A percentile compares a stretch with the other conserved stretches of the same genome.
Conservation (phyloP, 2,888 invertebrate genomes). For the Chrysolina haemoptera region DNA sequence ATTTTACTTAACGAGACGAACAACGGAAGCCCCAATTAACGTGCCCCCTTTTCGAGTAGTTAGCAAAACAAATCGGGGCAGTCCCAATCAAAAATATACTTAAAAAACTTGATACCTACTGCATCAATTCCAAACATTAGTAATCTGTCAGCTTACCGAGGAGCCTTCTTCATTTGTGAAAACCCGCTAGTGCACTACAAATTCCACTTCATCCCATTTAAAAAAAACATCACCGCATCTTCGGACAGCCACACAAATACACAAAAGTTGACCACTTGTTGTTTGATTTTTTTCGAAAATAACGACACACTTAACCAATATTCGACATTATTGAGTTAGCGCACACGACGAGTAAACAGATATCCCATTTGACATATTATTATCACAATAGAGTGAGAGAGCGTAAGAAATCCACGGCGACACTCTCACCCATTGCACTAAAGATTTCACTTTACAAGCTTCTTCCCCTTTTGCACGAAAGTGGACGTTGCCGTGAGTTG, state of each 20-base stretch:
- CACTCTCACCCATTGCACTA: constrained; percentile 62
- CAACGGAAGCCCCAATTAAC: constrained; percentile 39
- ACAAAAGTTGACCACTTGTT: constrained; percentile 56
- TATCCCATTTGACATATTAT: constrained; percentile 56
- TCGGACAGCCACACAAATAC: constrained; percentile 39
- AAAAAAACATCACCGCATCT: constrained; percentile 36
- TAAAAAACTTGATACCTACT: constrained; percentile 47
- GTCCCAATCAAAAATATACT: constrained; percentile 26
- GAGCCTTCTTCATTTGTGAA: constrained; percentile 63
- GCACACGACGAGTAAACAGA: constrained; percentile 56
- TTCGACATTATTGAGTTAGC: constrained; percentile 47
- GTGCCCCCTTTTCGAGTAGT: constrained; percentile 32
- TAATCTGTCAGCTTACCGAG: constrained; percentile 61
- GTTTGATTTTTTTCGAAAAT: constrained; percentile 47
- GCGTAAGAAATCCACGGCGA: constrained; percentile 55
- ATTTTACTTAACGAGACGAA: neutral
- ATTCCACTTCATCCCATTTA: constrained; percentile 48
- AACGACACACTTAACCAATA: constrained; percentile 41
- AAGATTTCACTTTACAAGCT: constrained; percentile 69
- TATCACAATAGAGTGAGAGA: constrained; percentile 55
- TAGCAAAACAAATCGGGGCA: constrained; percentile 26
- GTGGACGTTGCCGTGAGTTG: constrained; percentile 63
- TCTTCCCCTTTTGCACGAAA: constrained; percentile 65
- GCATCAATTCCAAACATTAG: constrained; percentile 48
- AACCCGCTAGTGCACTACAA: constrained; percentile 47